Evolutionary conservation across 1,140 invertebrate species (phyloP).

Genomic region (Melanaphis sacchari): DNA sequence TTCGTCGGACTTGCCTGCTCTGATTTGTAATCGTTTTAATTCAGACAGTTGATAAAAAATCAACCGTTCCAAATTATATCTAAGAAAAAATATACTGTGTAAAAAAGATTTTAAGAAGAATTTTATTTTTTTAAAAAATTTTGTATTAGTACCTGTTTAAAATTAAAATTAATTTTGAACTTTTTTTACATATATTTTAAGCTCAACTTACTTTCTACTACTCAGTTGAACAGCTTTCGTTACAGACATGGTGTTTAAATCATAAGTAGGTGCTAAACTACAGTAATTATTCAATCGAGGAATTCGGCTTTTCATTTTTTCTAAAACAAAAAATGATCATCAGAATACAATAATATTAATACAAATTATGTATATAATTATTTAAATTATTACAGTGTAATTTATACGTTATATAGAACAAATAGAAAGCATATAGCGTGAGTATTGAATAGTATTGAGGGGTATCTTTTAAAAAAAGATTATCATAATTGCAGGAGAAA

Average conservation of each 20-base stretch:
- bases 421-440: not conserved
- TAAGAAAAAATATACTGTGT: constrained; percentile 58
- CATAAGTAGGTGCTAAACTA: constrained; percentile 49
- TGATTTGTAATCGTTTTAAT: constrained; percentile 89
- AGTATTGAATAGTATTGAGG: not conserved
- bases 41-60: constrained; percentile 95
- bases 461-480: not conserved
- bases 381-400: not conserved
- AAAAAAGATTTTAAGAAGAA: not conserved
- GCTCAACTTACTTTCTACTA: constrained; percentile 64
- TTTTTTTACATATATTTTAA: not conserved
- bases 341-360: not conserved
- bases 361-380: not conserved
- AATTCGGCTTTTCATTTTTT: constrained; percentile 56
- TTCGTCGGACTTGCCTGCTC: constrained; percentile 87
- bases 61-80: constrained; percentile 89
- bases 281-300: constrained; percentile 40
- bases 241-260: constrained; percentile 63
- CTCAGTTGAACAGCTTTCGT: constrained; percentile 66
- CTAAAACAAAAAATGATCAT: not conserved
- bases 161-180: not conserved
- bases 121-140: not conserved
- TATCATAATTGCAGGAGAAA: no score
- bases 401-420: not conserved
- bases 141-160: not conserved